These are phyloP conservation scores for Heliconius sara DNA, from an alignment of 2,888 invertebrate genomes.

Conservation along the genomic window DNA sequence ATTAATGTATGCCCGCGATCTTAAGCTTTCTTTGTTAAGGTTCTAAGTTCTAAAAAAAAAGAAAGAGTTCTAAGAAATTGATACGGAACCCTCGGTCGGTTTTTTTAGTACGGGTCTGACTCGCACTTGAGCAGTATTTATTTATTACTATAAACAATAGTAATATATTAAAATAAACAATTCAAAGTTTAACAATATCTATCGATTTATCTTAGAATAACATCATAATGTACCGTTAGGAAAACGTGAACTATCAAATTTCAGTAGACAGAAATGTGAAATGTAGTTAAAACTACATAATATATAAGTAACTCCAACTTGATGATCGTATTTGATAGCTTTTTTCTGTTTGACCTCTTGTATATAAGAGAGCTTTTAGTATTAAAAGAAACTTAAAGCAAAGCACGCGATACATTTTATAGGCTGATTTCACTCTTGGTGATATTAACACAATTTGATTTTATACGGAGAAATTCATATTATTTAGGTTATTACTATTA, in stretches of 20 bases:
- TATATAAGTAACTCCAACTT: neutral
- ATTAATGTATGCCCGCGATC: no score
- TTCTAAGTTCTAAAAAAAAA: no score
- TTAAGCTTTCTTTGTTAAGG: no score
- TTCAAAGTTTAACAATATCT: no score
- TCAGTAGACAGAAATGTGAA: conserved; percentile 4
- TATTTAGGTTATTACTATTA: neutral
- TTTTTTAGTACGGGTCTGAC: no score
- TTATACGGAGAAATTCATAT: neutral
- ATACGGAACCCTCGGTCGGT: no score
- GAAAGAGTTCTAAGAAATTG: no score
- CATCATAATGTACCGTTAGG: conserved; percentile 8
- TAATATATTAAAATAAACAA: no score
- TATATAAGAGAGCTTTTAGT: conserved; percentile 2
- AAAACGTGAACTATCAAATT: conserved; percentile 10
- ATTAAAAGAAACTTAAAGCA: conserved; percentile 36
- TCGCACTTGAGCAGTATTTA: no score
- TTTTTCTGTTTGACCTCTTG: conserved; percentile 10
- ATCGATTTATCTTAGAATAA: no score
- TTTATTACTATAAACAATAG: no score
- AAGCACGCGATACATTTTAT: conserved; percentile 13
- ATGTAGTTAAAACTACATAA: neutral
- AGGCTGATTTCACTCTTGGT: neutral
- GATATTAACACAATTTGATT: neutral
- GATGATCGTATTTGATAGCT: conserved; percentile 53